phyloP scores from a whole-genome alignment of 2,113 vertebrate species.

The Plotosus lineatus region DNA sequence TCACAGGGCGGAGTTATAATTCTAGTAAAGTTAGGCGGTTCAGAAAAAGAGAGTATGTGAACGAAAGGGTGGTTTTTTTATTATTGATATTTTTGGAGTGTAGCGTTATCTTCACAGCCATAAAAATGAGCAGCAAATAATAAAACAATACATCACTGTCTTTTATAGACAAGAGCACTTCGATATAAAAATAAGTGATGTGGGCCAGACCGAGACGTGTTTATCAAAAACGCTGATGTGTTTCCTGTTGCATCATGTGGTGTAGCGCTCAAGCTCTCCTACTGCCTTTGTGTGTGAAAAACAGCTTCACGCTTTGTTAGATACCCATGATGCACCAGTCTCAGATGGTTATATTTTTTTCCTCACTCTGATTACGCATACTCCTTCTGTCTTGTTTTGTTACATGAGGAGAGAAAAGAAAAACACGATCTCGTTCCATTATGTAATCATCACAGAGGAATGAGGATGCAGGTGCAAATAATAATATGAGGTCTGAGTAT shows the following conservation, averaged over 20 bases:
- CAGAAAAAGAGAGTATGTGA: too few species aligned
- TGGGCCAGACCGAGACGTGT: too few species aligned
- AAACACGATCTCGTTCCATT: neutral
- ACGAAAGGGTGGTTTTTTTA: too few species aligned
- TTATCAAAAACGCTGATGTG: neutral
- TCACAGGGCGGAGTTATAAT: too few species aligned
- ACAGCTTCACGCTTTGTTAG: neutral
- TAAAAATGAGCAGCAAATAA: neutral
- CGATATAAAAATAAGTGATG: neutral
- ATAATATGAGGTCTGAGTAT: neutral
- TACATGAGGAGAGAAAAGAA: neutral
- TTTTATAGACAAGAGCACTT: neutral
- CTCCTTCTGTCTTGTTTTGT: neutral
- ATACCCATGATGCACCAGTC: neutral
- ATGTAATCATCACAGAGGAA: neutral
- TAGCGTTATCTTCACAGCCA: neutral
- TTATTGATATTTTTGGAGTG: neutral
- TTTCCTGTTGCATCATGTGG: neutral
- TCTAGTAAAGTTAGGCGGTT: too few species aligned
- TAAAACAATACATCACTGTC: neutral
- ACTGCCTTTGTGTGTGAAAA: neutral
- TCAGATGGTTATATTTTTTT: neutral
- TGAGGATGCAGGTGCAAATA: neutral
- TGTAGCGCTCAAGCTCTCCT: neutral
- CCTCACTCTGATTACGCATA: neutral